Evolutionary conservation across 2,888 invertebrate genomes (phyloP).

Genomic region (Pemphredon lugubris): DNA sequence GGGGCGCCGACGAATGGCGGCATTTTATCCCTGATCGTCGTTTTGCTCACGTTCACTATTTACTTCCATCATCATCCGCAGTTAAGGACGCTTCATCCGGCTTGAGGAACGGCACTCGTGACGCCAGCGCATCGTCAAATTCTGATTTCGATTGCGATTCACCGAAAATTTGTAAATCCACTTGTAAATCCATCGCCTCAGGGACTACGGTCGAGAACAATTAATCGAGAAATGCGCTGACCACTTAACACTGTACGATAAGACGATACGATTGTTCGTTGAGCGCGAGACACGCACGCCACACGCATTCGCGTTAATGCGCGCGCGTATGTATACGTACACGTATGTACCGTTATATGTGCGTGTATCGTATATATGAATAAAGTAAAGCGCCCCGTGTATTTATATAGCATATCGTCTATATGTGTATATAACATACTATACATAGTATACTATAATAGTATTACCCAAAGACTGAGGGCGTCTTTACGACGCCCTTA

Average conservation of each 20-base stretch:
- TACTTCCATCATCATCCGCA: conserved; percentile 73
- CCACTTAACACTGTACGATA: conserved; percentile 59
- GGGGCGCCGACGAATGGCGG: conserved; percentile 61
- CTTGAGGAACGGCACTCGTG: conserved; percentile 65
- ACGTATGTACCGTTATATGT: conserved; percentile 19
- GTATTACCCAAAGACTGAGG: conserved; percentile 55
- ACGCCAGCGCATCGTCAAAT: conserved; percentile 46
- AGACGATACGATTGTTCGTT: conserved; percentile 31
- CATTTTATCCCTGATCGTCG: conserved; percentile 59
- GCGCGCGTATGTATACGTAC: conserved; percentile 13
- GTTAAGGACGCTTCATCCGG: conserved; percentile 72
- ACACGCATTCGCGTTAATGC: conserved; percentile 9
- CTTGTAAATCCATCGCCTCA: conserved; percentile 65
- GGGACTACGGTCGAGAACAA: conserved; percentile 61
- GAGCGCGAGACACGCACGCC: conserved; percentile 3
- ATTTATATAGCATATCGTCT: conserved; percentile 35
- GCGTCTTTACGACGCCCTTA: conserved; percentile 37
- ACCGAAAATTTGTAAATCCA: conserved; percentile 62
- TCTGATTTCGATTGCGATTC: conserved; percentile 50
- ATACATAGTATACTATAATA: conserved; percentile 48
- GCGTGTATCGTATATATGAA: conserved; percentile 29
- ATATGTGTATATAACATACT: conserved; percentile 43
- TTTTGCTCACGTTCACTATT: conserved; percentile 64
- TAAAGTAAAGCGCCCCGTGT: conserved; percentile 13
- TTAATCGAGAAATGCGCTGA: conserved; percentile 58